Evolutionary conservation across 2,797 vertebrate species (phyloP), one percentile per base, ranked within the genome.

Genomic region (Gadopsis bispinosus): DNA sequence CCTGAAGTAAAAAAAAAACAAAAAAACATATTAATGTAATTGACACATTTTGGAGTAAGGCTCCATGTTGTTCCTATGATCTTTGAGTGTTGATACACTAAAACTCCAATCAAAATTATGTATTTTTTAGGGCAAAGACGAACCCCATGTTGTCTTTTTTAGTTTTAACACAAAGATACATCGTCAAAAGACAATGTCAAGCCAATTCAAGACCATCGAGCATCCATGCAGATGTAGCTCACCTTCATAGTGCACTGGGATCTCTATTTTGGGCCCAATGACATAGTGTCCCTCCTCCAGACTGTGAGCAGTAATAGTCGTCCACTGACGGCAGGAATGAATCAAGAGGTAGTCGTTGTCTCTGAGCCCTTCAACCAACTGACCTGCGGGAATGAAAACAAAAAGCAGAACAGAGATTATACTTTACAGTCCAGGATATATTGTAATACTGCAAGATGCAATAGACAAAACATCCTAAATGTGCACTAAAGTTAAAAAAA

Each of bases 201-300:
- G n/a, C 5, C 35, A 83, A 58, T 62, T 37, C 0, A 56, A 43
- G 2, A 67, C 45, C 35, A 22, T 1, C 0, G 0, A 56, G 14
- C 47, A 77, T 43, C 11, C 11, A 5, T 39, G 14, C 19, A 35
- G 43, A 12, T 55, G 67, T 7, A n/a, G 63, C 93, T 95, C 95
- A 99, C 98, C 98, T 96, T 98, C 97, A 94, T 99, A 99, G 93
- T 99, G 98, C 50, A 99, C 98, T 1, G 98, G 98, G 90, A 99
- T 99, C 94, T 99, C 98, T 92, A 99, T 99, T 96, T 99, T 99
- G 69, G 98, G 98, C 82, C 98, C 98, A 53, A 99, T 99, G 91
- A 99, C 98, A 50, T 99, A 99, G 94, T 99, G 98, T 75, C 98
- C 98, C 85, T 99, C 98, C 89, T 99, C 98, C 80, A 99, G 95